Conservation (phyloP, 1,140 invertebrate genomes). For the Lordiphosa stackelbergi region DNA sequence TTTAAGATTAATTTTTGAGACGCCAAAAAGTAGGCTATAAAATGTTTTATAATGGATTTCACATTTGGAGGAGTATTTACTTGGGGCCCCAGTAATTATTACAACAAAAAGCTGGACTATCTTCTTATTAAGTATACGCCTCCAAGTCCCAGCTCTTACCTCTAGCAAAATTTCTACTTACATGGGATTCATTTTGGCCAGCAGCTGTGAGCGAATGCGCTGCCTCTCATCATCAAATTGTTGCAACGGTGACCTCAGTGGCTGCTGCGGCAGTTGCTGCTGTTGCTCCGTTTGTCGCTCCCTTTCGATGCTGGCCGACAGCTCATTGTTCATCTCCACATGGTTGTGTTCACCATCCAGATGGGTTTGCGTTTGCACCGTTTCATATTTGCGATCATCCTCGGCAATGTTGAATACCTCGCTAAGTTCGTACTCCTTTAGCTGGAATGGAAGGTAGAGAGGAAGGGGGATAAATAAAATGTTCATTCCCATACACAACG, state of each 20-base stretch:
- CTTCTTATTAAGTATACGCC: not conserved
- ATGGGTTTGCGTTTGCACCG: constrained; percentile 83
- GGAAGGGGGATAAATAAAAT: constrained; percentile 19
- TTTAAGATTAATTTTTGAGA: no score
- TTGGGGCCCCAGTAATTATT: no score
- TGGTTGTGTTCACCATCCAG: constrained; percentile 82
- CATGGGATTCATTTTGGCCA: constrained; percentile 77
- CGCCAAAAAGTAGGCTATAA: no score
- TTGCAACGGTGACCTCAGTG: constrained; percentile 62
- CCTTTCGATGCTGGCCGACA: constrained; percentile 87
- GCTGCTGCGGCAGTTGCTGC: constrained; percentile 74
- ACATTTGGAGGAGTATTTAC: no score
- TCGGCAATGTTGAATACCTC: constrained; percentile 89
- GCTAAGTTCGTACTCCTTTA: constrained; percentile 90
- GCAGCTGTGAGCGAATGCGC: constrained; percentile 64
- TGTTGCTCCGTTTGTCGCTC: constrained; percentile 79
- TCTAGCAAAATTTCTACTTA: constrained; percentile 43
- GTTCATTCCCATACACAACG: constrained; percentile 29
- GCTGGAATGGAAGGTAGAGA: constrained; percentile 78
- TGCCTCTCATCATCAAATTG: constrained; percentile 60
- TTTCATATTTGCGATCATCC: constrained; percentile 87
- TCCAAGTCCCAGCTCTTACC: not conserved
- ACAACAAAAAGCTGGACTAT: no score
- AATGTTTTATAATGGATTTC: no score
- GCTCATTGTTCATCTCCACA: constrained; percentile 82